phyloP scores from a whole-genome alignment of 2,888 invertebrate species.

The Mechanitis mazaeus region DNA sequence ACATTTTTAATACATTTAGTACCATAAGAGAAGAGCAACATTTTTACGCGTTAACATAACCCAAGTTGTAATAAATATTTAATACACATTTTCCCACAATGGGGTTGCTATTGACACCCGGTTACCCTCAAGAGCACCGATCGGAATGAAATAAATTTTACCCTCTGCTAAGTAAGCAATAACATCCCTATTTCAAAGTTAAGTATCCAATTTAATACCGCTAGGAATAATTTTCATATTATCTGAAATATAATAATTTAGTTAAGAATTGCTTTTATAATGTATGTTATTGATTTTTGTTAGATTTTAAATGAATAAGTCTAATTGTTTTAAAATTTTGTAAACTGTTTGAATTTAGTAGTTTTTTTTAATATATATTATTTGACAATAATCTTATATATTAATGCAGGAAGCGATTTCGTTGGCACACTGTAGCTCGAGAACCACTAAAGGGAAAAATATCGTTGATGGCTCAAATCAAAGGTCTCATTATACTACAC shows the following conservation, averaged over 20 bases:
- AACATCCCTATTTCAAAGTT: constrained; percentile 55
- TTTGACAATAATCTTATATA: too few relatives aligned
- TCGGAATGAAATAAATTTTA: constrained; percentile 64
- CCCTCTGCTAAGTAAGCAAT: constrained; percentile 59
- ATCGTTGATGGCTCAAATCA: too few relatives aligned
- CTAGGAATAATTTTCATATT: constrained; percentile 31
- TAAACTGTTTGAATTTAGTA: too few relatives aligned
- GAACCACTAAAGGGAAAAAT: too few relatives aligned
- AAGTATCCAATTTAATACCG: constrained; percentile 35
- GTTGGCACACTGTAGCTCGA: too few relatives aligned
- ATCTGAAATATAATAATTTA: constrained; percentile 18
- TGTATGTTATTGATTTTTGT: constrained; percentile 26
- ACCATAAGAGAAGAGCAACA: constrained; percentile 13
- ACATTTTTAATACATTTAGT: constrained; percentile 8
- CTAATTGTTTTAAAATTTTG: too few relatives aligned
- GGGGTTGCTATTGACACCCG: constrained; percentile 71
- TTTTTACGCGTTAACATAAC: constrained; percentile 25
- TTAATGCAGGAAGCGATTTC: too few relatives aligned
- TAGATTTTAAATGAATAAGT: not conserved
- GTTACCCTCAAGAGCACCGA: constrained; percentile 66
- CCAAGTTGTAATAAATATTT: constrained; percentile 61
- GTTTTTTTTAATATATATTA: too few relatives aligned
- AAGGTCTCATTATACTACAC: too few relatives aligned
- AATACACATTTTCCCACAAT: constrained; percentile 74
- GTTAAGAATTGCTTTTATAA: not conserved